These are phyloP conservation scores for Chelidonichthys spinosus DNA, from an alignment of 2,797 vertebrate species.

Conservation along the genomic window DNA sequence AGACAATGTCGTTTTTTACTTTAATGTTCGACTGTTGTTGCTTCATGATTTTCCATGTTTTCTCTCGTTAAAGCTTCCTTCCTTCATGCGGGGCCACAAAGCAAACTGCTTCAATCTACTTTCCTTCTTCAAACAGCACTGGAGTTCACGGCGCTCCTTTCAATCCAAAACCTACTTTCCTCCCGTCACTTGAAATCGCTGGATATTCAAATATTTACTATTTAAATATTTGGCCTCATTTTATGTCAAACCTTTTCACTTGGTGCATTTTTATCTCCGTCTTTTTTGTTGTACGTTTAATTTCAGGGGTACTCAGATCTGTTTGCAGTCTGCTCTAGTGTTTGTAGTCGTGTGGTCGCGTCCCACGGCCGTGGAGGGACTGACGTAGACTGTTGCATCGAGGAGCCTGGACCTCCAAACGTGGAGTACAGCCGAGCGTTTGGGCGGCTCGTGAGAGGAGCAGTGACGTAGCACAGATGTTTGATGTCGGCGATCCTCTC, in stretches of 20 bases:
- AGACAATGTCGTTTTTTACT: slow-evolving; percentile 47
- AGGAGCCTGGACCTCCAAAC: not conserved
- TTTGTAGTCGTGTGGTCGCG: slow-evolving; percentile 4
- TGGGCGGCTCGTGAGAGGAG: slow-evolving; percentile 2
- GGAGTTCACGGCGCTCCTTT: not conserved
- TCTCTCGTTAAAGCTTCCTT: slow-evolving; percentile 18
- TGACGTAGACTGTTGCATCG: not conserved
- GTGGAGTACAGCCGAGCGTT: not conserved
- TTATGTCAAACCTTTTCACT: slow-evolving; percentile 40
- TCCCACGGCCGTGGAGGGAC: not conserved
- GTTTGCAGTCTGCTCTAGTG: slow-evolving; percentile 27
- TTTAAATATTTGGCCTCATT: slow-evolving; percentile 61
- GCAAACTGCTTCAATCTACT: slow-evolving; percentile 11
- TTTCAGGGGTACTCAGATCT: slow-evolving; percentile 55
- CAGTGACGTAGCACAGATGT: slow-evolving; percentile 45
- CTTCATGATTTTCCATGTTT: slow-evolving; percentile 14
- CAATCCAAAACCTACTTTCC: slow-evolving; percentile 2
- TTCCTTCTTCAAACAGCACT: slow-evolving; percentile 28
- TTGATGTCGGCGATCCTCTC: slow-evolving; percentile 38
- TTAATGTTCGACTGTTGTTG: slow-evolving; percentile 20
- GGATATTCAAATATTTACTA: slow-evolving; percentile 50
- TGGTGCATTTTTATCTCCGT: slow-evolving; percentile 37
- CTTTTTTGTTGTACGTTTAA: slow-evolving; percentile 31
- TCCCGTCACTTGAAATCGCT: slow-evolving; percentile 49
- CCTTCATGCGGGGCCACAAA: slow-evolving; percentile 26